A percentile compares a stretch with the other conserved stretches of the same genome.
Conservation (phyloP, 30 jellyfish, hydroid and myxozoan species). For the Haliclystus octoradiatus region DNA sequence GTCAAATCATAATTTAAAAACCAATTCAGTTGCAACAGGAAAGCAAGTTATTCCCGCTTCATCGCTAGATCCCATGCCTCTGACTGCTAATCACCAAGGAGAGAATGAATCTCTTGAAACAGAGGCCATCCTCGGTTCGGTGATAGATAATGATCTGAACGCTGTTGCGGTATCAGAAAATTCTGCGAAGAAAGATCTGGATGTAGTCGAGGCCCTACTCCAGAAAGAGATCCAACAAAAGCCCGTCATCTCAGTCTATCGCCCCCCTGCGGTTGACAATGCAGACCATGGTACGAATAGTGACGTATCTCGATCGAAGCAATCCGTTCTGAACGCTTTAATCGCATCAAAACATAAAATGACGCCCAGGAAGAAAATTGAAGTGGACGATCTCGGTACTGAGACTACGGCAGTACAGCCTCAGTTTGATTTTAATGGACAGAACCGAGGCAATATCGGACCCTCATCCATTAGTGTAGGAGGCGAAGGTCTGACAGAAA, state of each 20-base stretch:
- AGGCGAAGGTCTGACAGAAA: too few species aligned
- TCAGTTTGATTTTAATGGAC: not conserved
- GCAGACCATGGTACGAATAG: not conserved
- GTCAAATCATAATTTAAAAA: too few species aligned
- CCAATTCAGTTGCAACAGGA: too few species aligned
- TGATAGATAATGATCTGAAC: constrained; percentile 45
- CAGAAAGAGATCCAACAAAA: constrained; percentile 28
- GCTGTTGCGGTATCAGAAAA: constrained; percentile 19
- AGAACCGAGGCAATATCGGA: not conserved
- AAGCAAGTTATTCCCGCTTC: not conserved
- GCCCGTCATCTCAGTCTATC: constrained; percentile 2
- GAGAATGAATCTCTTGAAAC: constrained; percentile 1
- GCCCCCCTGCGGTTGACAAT: not conserved
- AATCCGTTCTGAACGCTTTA: not conserved
- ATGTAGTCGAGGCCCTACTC: constrained; percentile 33
- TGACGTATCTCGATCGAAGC: not conserved
- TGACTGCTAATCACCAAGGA: not conserved
- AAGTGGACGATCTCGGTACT: not conserved
- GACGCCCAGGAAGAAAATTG: not conserved
- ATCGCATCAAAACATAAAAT: not conserved
- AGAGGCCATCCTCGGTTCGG: constrained; percentile 40
- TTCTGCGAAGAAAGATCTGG: constrained; percentile 18
- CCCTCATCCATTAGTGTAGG: too few species aligned
- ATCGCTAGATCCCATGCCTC: not conserved
- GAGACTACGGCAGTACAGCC: constrained; percentile 10